phyloP scores from a whole-genome alignment of 2,888 invertebrate genomes.

The Cephonodes hylas region DNA sequence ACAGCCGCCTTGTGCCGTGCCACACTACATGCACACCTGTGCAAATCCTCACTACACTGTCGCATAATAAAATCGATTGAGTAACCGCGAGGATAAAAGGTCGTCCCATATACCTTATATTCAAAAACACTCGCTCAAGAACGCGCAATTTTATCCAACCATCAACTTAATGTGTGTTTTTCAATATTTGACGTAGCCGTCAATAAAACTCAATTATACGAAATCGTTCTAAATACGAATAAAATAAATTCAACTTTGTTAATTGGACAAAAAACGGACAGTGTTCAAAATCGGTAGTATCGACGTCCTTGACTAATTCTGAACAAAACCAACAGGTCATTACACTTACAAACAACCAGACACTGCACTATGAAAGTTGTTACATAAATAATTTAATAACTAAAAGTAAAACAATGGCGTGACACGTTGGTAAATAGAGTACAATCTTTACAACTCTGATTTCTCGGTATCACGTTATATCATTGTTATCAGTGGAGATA shows the following conservation, averaged over 20 bases:
- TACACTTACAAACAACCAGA: conserved; percentile 9
- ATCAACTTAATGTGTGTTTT: background rate
- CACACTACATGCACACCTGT: conserved; percentile 35
- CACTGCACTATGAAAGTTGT: conserved; percentile 11
- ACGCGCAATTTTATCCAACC: background rate
- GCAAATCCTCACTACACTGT: conserved; percentile 34
- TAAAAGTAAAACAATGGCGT: conserved; percentile 29
- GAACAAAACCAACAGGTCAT: background rate
- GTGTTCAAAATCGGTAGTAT: conserved; percentile 5
- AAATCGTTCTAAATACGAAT: conserved; percentile 6
- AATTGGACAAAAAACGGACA: background rate
- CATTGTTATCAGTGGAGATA: conserved; percentile 45
- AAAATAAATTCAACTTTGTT: background rate
- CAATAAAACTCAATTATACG: background rate
- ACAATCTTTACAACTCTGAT: conserved; percentile 66
- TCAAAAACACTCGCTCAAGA: conserved; percentile 10
- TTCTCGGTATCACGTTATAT: conserved; percentile 57
- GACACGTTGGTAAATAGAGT: conserved; percentile 37
- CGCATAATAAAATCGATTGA: conserved; percentile 31
- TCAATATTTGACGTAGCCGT: background rate
- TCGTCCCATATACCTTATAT: conserved; percentile 25
- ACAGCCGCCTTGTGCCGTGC: background rate
- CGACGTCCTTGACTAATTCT: conserved; percentile 2
- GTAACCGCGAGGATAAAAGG: conserved; percentile 27
- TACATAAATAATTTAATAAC: conserved; percentile 9